phyloP scores from a whole-genome alignment of 2,797 vertebrate species.

The Notamacropus eugenii region DNA sequence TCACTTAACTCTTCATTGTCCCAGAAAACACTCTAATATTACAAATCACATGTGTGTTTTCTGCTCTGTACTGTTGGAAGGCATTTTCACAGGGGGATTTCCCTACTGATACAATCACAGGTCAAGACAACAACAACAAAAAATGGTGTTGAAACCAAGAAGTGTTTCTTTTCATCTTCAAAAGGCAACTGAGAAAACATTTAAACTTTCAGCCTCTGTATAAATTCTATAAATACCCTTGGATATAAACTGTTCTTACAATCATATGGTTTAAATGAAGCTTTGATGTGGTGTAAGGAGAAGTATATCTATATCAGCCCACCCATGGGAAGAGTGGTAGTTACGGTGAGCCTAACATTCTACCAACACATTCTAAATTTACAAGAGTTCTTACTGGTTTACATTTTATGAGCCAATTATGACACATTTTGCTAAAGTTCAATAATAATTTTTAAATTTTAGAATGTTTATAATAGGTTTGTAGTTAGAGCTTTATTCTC shows the following conservation, averaged over 20 bases:
- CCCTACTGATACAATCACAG: not conserved
- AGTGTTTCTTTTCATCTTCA: not conserved
- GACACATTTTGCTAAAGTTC: not conserved
- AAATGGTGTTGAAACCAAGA: not conserved
- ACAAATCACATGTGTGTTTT: not conserved
- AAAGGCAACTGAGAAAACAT: slow-evolving; percentile 16
- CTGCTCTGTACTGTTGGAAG: not conserved
- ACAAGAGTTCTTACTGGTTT: not conserved
- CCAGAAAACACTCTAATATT: not conserved
- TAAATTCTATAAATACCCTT: slow-evolving; percentile 9
- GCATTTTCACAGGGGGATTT: not conserved
- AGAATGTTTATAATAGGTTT: not conserved
- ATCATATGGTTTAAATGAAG: not conserved
- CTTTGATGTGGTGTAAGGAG: not conserved
- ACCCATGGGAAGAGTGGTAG: not conserved
- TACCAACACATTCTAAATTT: not conserved
- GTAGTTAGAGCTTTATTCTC: not conserved
- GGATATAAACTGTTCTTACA: not conserved
- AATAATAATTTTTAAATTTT: not conserved
- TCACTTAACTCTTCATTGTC: not conserved
- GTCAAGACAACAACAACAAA: not conserved
- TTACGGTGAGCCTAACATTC: not conserved
- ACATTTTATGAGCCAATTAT: not conserved
- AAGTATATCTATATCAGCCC: not conserved
- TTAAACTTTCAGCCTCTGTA: not conserved